These are phyloP conservation scores for Tyto alba DNA, from an alignment of 2,113 vertebrate species.

Conservation along the genomic window DNA sequence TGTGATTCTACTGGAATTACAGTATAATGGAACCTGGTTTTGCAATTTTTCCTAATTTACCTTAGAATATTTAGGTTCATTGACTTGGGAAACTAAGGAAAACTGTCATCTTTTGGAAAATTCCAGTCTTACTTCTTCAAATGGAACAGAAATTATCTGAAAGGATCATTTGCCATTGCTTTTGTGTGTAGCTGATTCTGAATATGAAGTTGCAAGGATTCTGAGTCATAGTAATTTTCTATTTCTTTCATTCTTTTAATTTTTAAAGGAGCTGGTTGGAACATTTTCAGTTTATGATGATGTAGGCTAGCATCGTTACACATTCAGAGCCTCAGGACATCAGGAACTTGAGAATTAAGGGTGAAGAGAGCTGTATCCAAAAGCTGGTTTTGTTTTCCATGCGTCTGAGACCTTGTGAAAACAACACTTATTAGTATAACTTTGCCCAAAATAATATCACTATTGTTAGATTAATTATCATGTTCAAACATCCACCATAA, in stretches of 20 bases:
- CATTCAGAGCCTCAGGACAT: not conserved
- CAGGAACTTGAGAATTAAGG: not conserved
- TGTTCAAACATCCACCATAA: not conserved
- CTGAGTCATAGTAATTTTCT: not conserved
- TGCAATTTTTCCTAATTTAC: not conserved
- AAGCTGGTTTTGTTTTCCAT: not conserved
- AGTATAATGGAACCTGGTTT: not conserved
- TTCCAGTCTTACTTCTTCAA: not conserved
- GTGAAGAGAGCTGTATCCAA: not conserved
- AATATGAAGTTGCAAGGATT: not conserved
- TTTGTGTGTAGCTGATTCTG: not conserved
- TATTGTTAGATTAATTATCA: not conserved
- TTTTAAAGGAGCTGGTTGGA: not conserved
- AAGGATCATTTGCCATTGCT: not conserved
- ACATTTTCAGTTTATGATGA: not conserved
- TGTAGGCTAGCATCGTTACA: not conserved
- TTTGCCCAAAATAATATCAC: not conserved
- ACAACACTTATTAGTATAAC: not conserved
- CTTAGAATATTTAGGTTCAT: not conserved
- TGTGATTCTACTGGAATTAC: not conserved
- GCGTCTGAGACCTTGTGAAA: not conserved
- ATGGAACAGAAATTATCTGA: not conserved
- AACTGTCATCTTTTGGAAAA: not conserved
- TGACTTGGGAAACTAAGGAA: not conserved
- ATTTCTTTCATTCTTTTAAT: not conserved